Evolutionary conservation across 1,140 invertebrate species (phyloP).

Genomic region (Lordiphosa collinella): DNA sequence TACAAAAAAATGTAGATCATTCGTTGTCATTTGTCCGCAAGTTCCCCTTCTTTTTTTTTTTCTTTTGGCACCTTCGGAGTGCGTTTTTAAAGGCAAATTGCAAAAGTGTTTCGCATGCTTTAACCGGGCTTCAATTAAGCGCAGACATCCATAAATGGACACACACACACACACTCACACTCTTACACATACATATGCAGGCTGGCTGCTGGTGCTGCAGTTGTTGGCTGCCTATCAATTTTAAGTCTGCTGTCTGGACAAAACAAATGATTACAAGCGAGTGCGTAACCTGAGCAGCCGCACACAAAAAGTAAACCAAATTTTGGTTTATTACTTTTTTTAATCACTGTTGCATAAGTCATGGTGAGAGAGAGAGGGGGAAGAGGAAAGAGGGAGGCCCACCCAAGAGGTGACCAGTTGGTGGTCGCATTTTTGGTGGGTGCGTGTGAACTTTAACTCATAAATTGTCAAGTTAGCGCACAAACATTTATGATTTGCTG

Average conservation of each 20-base stretch:
- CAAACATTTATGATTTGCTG: constrained; percentile 53
- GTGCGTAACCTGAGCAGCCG: constrained; percentile 64
- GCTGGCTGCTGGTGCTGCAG: constrained; percentile 17
- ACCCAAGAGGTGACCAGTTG: constrained; percentile 51
- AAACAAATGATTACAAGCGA: constrained; percentile 74
- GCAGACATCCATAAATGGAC: constrained; percentile 71
- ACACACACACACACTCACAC: constrained; percentile 21
- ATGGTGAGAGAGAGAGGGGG: constrained; percentile 4
- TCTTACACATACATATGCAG: not conserved
- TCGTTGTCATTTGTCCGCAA: constrained; percentile 46
- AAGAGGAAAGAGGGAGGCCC: constrained; percentile 29
- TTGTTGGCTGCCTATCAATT: constrained; percentile 70
- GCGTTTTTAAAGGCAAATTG: constrained; percentile 42
- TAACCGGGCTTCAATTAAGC: constrained; percentile 68
- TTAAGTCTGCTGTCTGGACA: constrained; percentile 54
- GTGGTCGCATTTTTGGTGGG: constrained; percentile 55
- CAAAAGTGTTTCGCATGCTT: constrained; percentile 70
- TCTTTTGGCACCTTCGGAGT: constrained; percentile 43
- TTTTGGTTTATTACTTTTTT: constrained; percentile 42
- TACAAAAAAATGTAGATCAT: constrained; percentile 52
- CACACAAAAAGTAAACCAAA: constrained; percentile 21
- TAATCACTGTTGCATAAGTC: constrained; percentile 67
- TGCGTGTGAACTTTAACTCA: constrained; percentile 70
- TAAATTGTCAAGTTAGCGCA: constrained; percentile 23
- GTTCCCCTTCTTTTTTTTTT: constrained; percentile 29